Base-by-base conservation (phyloP, 1,140 invertebrate genomes). In the Zeugodacus cucurbitae region DNA sequence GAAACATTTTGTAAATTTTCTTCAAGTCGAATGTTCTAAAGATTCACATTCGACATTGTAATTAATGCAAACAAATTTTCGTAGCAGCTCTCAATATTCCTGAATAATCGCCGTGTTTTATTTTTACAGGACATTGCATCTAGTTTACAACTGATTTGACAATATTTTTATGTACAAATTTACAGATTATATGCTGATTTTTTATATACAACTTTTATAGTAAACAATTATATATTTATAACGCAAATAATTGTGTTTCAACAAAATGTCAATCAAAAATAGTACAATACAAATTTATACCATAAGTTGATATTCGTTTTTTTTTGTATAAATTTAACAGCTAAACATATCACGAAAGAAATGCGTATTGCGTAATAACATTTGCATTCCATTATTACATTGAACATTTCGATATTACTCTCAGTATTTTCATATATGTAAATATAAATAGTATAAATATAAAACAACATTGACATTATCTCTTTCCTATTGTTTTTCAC, bases 391-490 rank as follows among this genome's bases (percentile, higher is more conserved):
- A 82, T 82, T 82, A 41, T 82, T 82, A 48, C n/a, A 82, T 44
- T 41, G 41, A 82, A 82, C 37, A 82, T 26, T 44, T 44, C 74
- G 41, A 82, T 26, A 26, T 48, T 82, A 82, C 37, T 44, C 26
- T 82, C 8, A 82, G 22, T 74, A 82, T 82, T n/a, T n/a, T 82
- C 70, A 74, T 64, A 54, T 62, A 86, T 54, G 22, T 34, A 34
- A 87, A 58, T 74, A 88, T 88, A 74, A 88, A 87, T 87, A 54
- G 29, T 87, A 88, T 59, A 88, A 88, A 87, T 74, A 88, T 57
- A 87, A 88, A 11, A 78, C 10, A 88, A 48, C 26, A 54, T 14
- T 87, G 44, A 48, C 86, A 70, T 88, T 74, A 20, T 87, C 34
- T 48, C 29, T 86, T 58, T 59, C 0, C 34, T 59, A 58, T 37